Conservation (phyloP, 35 echinoderm and acorn worm species). For the Patiria miniata region DNA sequence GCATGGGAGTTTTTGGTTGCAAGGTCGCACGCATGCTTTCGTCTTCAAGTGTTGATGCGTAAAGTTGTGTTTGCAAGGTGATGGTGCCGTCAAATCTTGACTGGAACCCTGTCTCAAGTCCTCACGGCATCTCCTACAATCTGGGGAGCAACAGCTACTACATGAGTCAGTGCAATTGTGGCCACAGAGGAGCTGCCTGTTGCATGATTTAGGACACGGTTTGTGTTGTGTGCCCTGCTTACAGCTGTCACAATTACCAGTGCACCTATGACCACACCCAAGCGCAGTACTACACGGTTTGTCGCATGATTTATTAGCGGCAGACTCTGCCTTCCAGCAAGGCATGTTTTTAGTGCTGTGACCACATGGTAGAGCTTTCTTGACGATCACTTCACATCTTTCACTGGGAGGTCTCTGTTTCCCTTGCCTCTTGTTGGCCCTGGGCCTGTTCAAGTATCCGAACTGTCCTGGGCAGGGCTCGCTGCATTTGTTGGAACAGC, state of each 20-base stretch:
- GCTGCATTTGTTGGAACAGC: slow-evolving; percentile 32
- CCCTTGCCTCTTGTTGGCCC: no score
- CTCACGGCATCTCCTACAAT: background rate
- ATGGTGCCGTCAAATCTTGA: background rate
- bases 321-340: background rate
- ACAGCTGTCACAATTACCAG: slow-evolving; percentile 53
- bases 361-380: no score
- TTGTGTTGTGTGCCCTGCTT: slow-evolving; percentile 42
- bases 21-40: background rate
- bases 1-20: slow-evolving; percentile 50
- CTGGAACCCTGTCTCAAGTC: background rate
- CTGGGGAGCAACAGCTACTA: slow-evolving; percentile 27
- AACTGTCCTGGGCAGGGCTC: slow-evolving; percentile 7
- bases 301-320: background rate
- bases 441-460: no score
- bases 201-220: slow-evolving; percentile 38
- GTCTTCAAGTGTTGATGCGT: slow-evolving; percentile 8
- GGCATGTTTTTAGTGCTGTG: no score
- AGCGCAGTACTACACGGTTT: slow-evolving; percentile 31
- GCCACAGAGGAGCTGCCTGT: slow-evolving; percentile 40
- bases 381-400: no score
- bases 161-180: slow-evolving; percentile 42
- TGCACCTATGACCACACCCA: slow-evolving; percentile 71
- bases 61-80: slow-evolving; percentile 3
- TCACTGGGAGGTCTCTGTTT: no score